These are phyloP conservation scores for western clawed frog (Xenopus tropicalis) DNA, from an alignment of 2,113 vertebrate species.

Conservation along the genomic window UCB_Xtro_10.0 CM004446.2:147588501-147589000, in stretches of 20 bases:
- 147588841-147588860: too few species aligned
- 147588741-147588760: neutral
- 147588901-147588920: too few species aligned
- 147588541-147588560: constrained; percentile 31
- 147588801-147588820: too few species aligned
- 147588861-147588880: too few species aligned
- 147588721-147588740: constrained; percentile 25
- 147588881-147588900: too few species aligned
- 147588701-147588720: constrained; percentile 20
- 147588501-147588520: constrained; percentile 29
- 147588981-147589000: too few species aligned
- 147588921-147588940: too few species aligned
- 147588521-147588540: constrained; percentile 24
- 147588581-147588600: constrained; percentile 25
- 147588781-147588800: neutral
- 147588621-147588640: constrained; percentile 34
- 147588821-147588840: too few species aligned
- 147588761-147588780: neutral
- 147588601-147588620: constrained; percentile 21
- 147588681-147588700: constrained; percentile 13
- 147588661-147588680: neutral
- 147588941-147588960: too few species aligned
- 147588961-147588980: too few species aligned
- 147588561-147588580: constrained; percentile 43
- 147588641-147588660: constrained; percentile 7